A percentile compares a stretch with the other conserved stretches of the same genome.
These are phyloP conservation scores for Crenichthys baileyi DNA, from an alignment of 2,797 vertebrate genomes.

Conservation along the genomic window DNA sequence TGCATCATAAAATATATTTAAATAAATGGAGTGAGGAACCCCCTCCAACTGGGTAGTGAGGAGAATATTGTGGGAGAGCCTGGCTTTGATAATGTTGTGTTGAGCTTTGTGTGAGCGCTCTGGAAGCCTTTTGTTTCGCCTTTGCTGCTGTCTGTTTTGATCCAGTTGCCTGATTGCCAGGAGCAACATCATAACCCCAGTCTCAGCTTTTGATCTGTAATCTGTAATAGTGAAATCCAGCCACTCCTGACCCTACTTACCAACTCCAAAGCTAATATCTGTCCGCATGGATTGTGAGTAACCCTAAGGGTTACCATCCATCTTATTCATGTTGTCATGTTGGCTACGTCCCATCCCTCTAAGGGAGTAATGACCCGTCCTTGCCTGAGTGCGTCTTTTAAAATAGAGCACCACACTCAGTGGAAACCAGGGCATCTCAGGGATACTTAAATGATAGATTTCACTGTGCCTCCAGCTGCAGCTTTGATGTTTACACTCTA, in stretches of 20 bases:
- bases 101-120: background rate
- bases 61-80: background rate
- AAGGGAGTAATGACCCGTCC: slow-evolving; percentile 59
- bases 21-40: background rate
- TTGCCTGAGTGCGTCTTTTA: slow-evolving; percentile 48
- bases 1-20: background rate
- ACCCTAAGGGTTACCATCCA: slow-evolving; percentile 19
- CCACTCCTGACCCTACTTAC: background rate
- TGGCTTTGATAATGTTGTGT: background rate
- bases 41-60: background rate
- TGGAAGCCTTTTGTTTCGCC: background rate
- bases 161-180: slow-evolving; percentile 67
- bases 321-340: slow-evolving; percentile 32
- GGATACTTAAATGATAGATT: background rate
- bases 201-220: slow-evolving; percentile 60
- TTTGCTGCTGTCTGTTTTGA: slow-evolving; percentile 70
- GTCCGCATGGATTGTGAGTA: slow-evolving; percentile 35
- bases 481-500: background rate
- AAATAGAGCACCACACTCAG: slow-evolving; percentile 41
- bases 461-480: background rate
- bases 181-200: slow-evolving; percentile 58
- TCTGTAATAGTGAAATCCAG: slow-evolving; percentile 6
- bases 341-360: slow-evolving; percentile 50
- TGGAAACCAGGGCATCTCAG: slow-evolving; percentile 41
- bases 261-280: slow-evolving; percentile 20